phyloP scores from a whole-genome alignment of 2,797 vertebrate species.

The Orestias chungarensis region DNA sequence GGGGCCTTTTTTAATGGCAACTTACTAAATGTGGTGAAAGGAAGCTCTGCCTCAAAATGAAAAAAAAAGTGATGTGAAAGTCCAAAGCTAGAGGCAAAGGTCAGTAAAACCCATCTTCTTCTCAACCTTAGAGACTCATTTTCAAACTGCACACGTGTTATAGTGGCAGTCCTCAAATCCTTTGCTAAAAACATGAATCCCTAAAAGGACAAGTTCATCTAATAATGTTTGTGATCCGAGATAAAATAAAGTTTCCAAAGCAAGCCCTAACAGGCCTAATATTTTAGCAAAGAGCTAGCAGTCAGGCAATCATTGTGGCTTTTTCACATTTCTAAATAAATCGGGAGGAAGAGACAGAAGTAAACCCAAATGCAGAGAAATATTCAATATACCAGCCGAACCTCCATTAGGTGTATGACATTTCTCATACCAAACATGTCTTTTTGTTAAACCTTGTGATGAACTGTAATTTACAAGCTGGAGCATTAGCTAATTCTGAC shows the following conservation, averaged over 20 bases:
- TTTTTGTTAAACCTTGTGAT: neutral
- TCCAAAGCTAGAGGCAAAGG: conserved; percentile 14
- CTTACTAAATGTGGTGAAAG: neutral
- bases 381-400: neutral
- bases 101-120: conserved; percentile 20
- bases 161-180: neutral
- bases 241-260: neutral
- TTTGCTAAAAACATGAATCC: neutral
- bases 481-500: neutral
- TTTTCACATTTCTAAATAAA: neutral
- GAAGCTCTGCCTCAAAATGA: neutral
- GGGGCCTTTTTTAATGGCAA: conserved; percentile 3
- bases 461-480: neutral
- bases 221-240: neutral
- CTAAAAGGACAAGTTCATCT: neutral
- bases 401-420: neutral
- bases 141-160: neutral
- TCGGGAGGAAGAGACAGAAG: neutral
- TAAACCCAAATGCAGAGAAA: neutral
- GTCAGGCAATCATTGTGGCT: neutral
- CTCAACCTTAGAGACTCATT: conserved; percentile 1
- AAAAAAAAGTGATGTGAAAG: conserved; percentile 2
- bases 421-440: neutral
- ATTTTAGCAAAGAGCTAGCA: neutral
- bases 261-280: neutral